A percentile compares a stretch with the other conserved stretches of the same genome.
Evolutionary conservation across 2,888 invertebrate genomes (phyloP).

Genomic region (Polyommatus iphigenia): DNA sequence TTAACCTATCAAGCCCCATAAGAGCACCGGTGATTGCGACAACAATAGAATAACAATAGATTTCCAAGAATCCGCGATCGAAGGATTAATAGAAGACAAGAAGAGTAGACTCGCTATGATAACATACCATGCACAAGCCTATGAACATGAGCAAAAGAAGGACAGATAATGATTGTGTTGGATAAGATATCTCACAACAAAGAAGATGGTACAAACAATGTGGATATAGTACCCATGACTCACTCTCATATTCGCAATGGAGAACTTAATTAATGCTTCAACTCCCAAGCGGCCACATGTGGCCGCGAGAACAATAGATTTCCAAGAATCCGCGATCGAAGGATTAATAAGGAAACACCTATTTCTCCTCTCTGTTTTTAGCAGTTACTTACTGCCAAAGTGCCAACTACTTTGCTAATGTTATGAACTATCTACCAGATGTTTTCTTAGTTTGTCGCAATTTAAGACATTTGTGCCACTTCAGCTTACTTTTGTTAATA

Average conservation of each 20-base stretch:
- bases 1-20: too few species aligned
- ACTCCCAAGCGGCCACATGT: too few species aligned
- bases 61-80: neutral
- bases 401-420: slow-evolving; percentile 55
- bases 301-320: slow-evolving; percentile 4
- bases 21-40: too few species aligned
- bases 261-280: too few species aligned
- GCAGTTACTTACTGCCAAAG: slow-evolving; percentile 64
- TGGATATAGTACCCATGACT: slow-evolving; percentile 89
- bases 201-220: slow-evolving; percentile 94
- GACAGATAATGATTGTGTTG: slow-evolving; percentile 94
- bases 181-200: slow-evolving; percentile 95
- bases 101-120: too few species aligned
- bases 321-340: too few species aligned
- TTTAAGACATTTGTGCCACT: slow-evolving; percentile 51
- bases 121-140: too few species aligned
- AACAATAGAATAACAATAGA: too few species aligned
- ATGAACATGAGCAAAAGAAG: too few species aligned
- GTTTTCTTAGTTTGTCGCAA: slow-evolving; percentile 58
- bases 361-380: slow-evolving; percentile 44
- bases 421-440: slow-evolving; percentile 56
- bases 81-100: slow-evolving; percentile 26
- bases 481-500: slow-evolving; percentile 57
- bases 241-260: slow-evolving; percentile 64
- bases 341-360: slow-evolving; percentile 32